Conservation (phyloP, 2,888 invertebrate genomes). For the Phymatocera aterrima region DNA sequence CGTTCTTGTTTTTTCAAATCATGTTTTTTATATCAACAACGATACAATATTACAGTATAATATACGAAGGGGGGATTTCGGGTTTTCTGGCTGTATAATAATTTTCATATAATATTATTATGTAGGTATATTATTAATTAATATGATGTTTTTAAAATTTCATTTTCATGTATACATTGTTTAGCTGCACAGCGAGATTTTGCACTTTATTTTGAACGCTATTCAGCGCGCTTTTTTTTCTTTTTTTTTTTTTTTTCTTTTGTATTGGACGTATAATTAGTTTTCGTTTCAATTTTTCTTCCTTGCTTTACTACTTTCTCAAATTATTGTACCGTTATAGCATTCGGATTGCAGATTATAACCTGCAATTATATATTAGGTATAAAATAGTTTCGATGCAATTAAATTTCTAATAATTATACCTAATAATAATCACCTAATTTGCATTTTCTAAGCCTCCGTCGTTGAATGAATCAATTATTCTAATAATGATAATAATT, state of each 20-base stretch:
- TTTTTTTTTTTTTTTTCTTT: neutral
- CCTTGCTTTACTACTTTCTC: neutral
- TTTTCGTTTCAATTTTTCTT: neutral
- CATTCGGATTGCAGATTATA: neutral
- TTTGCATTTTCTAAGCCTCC: neutral
- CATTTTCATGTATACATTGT: neutral
- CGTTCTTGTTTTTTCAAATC: conserved; percentile 32
- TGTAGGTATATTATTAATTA: neutral
- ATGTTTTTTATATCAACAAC: conserved; percentile 46
- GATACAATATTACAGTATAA: conserved; percentile 47
- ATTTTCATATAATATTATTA: neutral
- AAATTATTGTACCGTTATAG: neutral
- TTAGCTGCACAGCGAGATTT: neutral
- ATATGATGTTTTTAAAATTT: conserved; percentile 11
- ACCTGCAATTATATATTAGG: neutral
- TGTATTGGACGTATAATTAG: neutral
- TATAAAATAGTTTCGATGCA: neutral
- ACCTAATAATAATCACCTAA: neutral
- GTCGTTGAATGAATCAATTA: neutral
- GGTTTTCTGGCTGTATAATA: neutral
- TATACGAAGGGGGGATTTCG: neutral
- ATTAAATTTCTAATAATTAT: too few relatives aligned
- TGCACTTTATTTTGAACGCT: conserved; percentile 22
- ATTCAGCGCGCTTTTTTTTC: neutral
- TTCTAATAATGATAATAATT: neutral